Evolutionary conservation across 2,797 vertebrate species (phyloP).

Genomic region (Aphelocoma californica): DNA sequence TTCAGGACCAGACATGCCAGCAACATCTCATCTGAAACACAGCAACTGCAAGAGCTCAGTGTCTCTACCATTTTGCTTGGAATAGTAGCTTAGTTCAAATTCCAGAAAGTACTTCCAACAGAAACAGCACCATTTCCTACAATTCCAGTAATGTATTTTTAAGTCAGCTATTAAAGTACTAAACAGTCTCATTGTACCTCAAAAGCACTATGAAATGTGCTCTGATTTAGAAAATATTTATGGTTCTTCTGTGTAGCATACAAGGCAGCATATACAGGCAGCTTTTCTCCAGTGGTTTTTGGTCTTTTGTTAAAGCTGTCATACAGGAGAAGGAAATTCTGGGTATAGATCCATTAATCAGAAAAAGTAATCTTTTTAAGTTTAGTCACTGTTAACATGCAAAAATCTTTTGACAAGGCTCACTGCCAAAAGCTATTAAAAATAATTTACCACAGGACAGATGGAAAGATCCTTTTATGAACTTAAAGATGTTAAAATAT

Average conservation of each 20-base stretch:
- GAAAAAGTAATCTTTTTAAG: background rate
- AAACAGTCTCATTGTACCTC: background rate
- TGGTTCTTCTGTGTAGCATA: background rate
- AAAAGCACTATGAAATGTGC: background rate
- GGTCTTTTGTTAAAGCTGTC: background rate
- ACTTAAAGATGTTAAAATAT: background rate
- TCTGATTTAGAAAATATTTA: background rate
- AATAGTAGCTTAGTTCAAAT: background rate
- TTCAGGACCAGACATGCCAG: conserved; percentile 8
- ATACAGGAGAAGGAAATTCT: background rate
- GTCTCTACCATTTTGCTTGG: background rate
- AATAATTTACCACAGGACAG: background rate
- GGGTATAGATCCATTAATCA: background rate
- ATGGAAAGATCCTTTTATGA: background rate
- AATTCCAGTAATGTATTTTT: background rate
- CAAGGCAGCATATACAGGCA: background rate
- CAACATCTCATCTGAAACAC: background rate
- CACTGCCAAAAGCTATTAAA: background rate
- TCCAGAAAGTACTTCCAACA: background rate
- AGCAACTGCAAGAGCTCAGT: background rate
- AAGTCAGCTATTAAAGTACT: background rate
- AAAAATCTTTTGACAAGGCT: background rate
- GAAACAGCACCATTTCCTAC: background rate
- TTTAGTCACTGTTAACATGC: background rate
- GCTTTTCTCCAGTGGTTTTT: background rate